Conservation (phyloP, 2,113 vertebrate genomes). For the Benitochromis conjunctus region DNA sequence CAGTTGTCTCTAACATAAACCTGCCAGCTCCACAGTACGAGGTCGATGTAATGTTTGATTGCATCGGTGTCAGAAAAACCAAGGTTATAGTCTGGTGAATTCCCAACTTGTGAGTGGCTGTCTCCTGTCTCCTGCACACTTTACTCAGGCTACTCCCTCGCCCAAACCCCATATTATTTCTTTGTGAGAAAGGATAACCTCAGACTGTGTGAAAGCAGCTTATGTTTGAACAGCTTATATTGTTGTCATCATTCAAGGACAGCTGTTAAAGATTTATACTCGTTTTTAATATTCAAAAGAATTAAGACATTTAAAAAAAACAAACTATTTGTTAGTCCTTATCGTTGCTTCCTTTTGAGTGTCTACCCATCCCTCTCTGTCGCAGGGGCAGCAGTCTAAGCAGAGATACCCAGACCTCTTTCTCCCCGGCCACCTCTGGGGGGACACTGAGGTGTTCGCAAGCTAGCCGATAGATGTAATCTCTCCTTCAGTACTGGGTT, state of each 20-base stretch:
- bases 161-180: background rate
- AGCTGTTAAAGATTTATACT: background rate
- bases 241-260: background rate
- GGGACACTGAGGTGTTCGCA: background rate
- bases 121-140: background rate
- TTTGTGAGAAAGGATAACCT: background rate
- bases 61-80: background rate
- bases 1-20: background rate
- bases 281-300: rapidly evolving
- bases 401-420: background rate
- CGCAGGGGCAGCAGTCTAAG: background rate
- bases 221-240: background rate
- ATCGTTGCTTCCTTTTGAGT: rapidly evolving
- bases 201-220: background rate
- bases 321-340: background rate
- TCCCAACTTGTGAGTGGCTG: background rate
- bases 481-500: background rate
- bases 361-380: no score
- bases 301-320: background rate
- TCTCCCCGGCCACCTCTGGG: background rate
- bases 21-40: background rate
- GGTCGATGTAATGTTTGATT: background rate
- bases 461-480: background rate
- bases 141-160: background rate
- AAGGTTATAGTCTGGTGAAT: background rate